Evolutionary conservation across 2,888 invertebrate species (phyloP), one percentile per base, ranked within the genome.

Genomic region (Ectemnius lituratus): DNA sequence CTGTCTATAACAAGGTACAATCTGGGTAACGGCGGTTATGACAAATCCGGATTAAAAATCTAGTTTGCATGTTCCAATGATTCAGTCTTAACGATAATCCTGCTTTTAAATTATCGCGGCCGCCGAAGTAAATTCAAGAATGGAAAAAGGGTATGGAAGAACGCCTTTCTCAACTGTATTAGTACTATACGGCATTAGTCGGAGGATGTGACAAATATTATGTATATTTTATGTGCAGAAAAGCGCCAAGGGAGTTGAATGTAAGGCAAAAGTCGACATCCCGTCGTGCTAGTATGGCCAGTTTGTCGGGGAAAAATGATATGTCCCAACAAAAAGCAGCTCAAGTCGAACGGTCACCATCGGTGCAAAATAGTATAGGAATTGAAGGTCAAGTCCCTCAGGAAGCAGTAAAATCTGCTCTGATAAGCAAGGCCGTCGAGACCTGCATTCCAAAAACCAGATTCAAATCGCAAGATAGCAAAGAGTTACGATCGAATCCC

Each of bases 381-480:
- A 2, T 11, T 37, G 8, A 27, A 4, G 46, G 49, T 13, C 18
- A 2, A 6, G 57, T n/a, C 18, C 13, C 13, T 0, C 23, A 23
- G 0, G 47, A 57, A 4, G 28, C 37, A 5, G 18, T 4, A 1
- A 58, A 49, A 45, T n/a, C 47, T 5, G 27, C 62, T 4, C 11
- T 68, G 5, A 46, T 20, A 0, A 62, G 27, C 46, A 76, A 74
- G 46, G 47, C 6, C 4, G 69, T 65, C 16, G 72, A 72, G 3
- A 27, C 62, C 13, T 67, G 52, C 23, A 4, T 63, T 2, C 84
- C 84, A 1, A 87, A 85, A 72, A 85, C 82, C 0, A 79, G 80
- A 49, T 82, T 84, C 62, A 80, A 11, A n/a, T 58, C 73, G 4
- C 79, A 73, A 8, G 80, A 86, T n/a, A 76, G 61, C 46, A 76